These are phyloP conservation scores for Apteryx mantelli DNA, from an alignment of 2,113 vertebrate species.

Conservation along the genomic window DNA sequence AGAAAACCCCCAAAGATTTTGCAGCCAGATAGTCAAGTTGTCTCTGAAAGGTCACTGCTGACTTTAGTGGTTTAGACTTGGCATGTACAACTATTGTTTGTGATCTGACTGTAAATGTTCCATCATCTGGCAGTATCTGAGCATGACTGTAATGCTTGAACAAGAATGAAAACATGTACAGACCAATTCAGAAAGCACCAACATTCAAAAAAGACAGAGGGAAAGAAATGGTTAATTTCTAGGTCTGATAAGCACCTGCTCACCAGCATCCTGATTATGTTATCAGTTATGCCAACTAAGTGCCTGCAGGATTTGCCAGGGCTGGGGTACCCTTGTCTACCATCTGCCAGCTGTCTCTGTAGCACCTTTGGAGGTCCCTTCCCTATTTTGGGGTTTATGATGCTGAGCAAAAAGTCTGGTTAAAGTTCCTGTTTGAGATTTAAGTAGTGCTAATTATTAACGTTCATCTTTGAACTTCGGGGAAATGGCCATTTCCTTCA, in stretches of 20 bases:
- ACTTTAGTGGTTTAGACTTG: not conserved
- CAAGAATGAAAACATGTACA: not conserved
- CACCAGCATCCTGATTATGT: not conserved
- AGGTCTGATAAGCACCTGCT: not conserved
- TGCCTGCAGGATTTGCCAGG: not conserved
- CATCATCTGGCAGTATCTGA: not conserved
- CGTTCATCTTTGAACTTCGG: not conserved
- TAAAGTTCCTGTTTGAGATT: not conserved
- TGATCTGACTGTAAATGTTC: conserved; percentile 6
- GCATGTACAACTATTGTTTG: not conserved
- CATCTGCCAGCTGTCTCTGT: not conserved
- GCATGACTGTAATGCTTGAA: fast-evolving
- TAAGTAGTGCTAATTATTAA: not conserved
- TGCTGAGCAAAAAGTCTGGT: not conserved
- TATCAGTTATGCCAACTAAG: fast-evolving
- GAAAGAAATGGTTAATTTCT: not conserved
- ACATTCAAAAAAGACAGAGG: not conserved
- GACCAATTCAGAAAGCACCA: not conserved
- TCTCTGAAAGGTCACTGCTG: conserved; percentile 45
- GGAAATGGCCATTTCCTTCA: not conserved
- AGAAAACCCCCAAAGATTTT: not conserved
- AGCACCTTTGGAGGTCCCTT: not conserved
- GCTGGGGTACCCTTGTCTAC: not conserved
- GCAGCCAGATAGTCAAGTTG: not conserved
- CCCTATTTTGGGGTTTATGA: not conserved